Evolutionary conservation across 2,888 invertebrate species (phyloP).

Genomic region (Clostera curtula): DNA sequence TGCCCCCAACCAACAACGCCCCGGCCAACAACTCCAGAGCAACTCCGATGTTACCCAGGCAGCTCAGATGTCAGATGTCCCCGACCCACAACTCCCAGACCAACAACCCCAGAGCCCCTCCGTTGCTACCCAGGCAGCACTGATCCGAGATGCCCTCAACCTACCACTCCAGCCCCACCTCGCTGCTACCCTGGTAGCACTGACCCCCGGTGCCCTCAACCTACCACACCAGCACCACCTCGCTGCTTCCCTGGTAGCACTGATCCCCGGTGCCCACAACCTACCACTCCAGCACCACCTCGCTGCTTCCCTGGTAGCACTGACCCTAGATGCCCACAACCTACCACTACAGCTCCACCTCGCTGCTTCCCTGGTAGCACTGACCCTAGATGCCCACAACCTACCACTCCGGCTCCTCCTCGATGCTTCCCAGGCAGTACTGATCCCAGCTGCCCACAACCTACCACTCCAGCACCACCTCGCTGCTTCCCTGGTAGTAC

Average conservation of each 20-base stretch:
- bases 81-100: conserved; percentile 24
- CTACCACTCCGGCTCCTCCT: conserved; percentile 26
- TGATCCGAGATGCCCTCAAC: conserved; percentile 23
- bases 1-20: conserved; percentile 28
- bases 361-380: conserved; percentile 27
- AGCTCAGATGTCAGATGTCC: conserved; percentile 12
- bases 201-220: conserved; percentile 15
- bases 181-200: conserved; percentile 14
- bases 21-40: conserved; percentile 15
- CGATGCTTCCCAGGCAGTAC: conserved; percentile 43
- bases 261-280: conserved; percentile 12
- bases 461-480: conserved; percentile 15
- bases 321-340: conserved; percentile 9
- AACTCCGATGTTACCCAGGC: conserved; percentile 10
- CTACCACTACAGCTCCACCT: conserved; percentile 15
- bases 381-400: conserved; percentile 28
- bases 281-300: conserved; percentile 9
- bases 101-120: conserved; percentile 27
- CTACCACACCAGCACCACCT: conserved; percentile 18
- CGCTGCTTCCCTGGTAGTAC: conserved; percentile 26
- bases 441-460: conserved; percentile 44
- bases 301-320: conserved; percentile 10
- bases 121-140: conserved; percentile 17
- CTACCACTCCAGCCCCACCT: conserved; percentile 17
- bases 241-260: conserved; percentile 23